Base-by-base conservation (phyloP, 30 jellyfish, hydroid and myxozoan genomes). In the Turritopsis rubra region DNA sequence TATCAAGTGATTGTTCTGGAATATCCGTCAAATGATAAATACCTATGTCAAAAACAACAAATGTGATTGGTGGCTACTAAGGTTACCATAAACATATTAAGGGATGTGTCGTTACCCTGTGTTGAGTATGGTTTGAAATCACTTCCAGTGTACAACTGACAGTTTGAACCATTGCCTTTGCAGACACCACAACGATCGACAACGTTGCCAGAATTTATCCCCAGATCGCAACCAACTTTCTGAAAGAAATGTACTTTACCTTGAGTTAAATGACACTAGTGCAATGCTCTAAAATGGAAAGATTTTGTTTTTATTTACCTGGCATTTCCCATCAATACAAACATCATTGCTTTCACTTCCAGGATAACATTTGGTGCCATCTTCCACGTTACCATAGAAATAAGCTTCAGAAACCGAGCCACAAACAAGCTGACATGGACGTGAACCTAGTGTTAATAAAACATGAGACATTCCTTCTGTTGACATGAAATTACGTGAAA, bases 131-230 rank as follows among this genome's bases (percentile, higher is more conserved):
- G 73, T 1, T 79, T 52, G 53, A 1, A 20, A 71, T 87, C 82
- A 82, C 23, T 17, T 17, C 95, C 96, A 29, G 90, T 84, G 52
- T 68, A 80, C 21, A 79, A 80, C 30, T 78, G 73, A 29, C 97
- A 90, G 1, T 95, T 85, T 5, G 90, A 80, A 0, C 98, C 98
- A 54, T 79, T 88, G 25, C 98, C 98, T 18, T 90, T 88, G 60
- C 98, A 91, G 18, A 80, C 89, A 21, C 88, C 89, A 80, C 98
- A 91, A 8, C 98, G 93, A 75, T 91, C 98, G 18, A 54, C 65
- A n/a, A 82, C 79, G 18, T 82, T 75, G 1, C 95, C 95, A 0
- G 98, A 91, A 28, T 87, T 89, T 25, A 91, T 73, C 21, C 28
- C 83, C 60, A 72, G 20, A 72, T 91, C 98, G 54, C 98, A 91